Base-by-base conservation (phyloP, 2,888 invertebrate species). In the Salticus scenicus region DNA sequence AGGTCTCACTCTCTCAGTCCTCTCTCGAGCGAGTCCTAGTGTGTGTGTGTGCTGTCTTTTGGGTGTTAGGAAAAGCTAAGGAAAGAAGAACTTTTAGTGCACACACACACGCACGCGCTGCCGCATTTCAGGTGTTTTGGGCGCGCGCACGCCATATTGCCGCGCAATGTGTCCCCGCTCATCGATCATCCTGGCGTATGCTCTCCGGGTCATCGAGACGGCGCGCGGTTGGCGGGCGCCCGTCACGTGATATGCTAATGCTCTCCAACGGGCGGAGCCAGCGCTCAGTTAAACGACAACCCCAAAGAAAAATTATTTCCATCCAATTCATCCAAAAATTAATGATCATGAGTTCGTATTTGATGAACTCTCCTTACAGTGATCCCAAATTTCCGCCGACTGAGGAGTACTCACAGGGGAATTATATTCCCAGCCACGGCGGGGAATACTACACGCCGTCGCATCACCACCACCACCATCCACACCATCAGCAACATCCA, bases 321-420 rank as follows among this genome's bases (percentile, higher is more conserved):
- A 90, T 90, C 90, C 91, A 90, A 90, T 90, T 90, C 91, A 89
- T 90, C 90, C 89, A 92, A 92, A 92, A 93, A 93, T 93, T 93
- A 87, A 87, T 87, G 87, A 93, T 92, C 92, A 98, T 98, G 98
- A 97, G 97, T 94, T 97, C 97, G 92, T 98, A 97, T 94, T 94
- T 98, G 89, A 89, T 89, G 89, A 88, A 89, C 88, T 89, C 88
- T 87, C 87, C 88, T 75, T 86, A 82, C 67, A 79, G 80, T 86
- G 92, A 92, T 89, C 92, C 92, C 33, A 92, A 92, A 90, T 92
- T 92, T 92, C 97, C 97, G 88, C 97, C 97, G 76, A 95, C 94
- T 90, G 97, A 97, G 91, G 97, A 96, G 90, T 96, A 96, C 93
- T 95, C 94, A 90, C 96, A 96, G 90, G 95, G 94, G 89, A 96